phyloP scores from a whole-genome alignment of 2,113 vertebrate genomes.

The Sinocyclocheilus anophthalmus region DNA sequence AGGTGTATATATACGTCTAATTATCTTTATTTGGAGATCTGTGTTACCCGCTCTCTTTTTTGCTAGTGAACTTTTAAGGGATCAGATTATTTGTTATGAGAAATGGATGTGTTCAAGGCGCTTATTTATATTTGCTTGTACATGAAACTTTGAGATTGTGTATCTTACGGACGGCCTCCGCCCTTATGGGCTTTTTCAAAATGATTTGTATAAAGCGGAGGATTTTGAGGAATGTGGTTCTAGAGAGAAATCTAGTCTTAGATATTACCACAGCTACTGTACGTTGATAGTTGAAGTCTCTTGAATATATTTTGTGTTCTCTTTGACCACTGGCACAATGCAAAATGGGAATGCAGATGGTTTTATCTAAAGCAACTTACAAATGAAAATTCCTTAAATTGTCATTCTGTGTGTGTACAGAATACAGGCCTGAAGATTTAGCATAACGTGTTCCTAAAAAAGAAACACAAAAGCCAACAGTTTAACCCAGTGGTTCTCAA shows the following conservation, averaged over 20 bases:
- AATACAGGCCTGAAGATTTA: not conserved
- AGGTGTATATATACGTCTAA: constrained; percentile 44
- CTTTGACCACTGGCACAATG: not conserved
- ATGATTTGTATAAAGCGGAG: constrained; percentile 31
- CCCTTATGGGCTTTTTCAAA: not conserved
- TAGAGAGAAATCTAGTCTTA: constrained; percentile 49
- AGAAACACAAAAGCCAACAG: not conserved
- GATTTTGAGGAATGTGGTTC: constrained; percentile 49
- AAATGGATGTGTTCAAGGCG: constrained; percentile 60
- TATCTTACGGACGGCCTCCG: not conserved
- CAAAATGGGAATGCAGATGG: not conserved
- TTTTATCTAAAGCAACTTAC: not conserved
- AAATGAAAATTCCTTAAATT: not conserved
- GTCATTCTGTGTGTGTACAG: not conserved
- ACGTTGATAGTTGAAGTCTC: constrained; percentile 27
- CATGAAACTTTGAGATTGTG: constrained; percentile 21
- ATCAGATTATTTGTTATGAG: constrained; percentile 77
- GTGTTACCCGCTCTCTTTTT: constrained; percentile 72
- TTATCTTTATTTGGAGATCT: constrained; percentile 67
- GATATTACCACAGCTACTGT: constrained; percentile 60
- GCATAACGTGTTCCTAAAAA: not conserved
- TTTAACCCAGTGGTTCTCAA: not conserved
- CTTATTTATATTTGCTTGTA: constrained; percentile 63
- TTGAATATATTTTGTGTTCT: not conserved
- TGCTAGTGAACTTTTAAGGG: constrained; percentile 74